A percentile compares a stretch with the other conserved stretches of the same genome.
phyloP scores from a whole-genome alignment of 2,888 invertebrate species.

The Tethea ocularis region DNA sequence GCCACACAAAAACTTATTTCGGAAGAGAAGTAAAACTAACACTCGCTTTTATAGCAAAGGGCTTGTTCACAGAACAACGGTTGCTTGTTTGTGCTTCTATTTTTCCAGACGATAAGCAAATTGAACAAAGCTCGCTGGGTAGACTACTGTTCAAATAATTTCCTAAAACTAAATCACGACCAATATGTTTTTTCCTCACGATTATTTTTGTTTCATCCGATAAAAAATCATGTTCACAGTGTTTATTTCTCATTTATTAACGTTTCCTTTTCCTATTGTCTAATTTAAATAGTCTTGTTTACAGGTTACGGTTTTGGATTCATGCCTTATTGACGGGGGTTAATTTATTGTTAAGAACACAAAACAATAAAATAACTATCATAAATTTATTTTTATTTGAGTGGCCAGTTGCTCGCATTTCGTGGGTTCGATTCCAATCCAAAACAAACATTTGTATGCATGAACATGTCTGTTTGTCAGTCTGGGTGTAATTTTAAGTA shows the following conservation, averaged over 20 bases:
- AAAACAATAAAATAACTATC: no score
- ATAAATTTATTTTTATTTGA: no score
- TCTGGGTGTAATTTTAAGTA: no score
- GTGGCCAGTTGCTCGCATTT: no score
- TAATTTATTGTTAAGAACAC: no score
- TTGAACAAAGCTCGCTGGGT: constrained; percentile 9
- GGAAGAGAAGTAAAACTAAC: constrained; percentile 35
- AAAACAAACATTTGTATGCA: no score
- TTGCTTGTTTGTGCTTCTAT: constrained; percentile 14
- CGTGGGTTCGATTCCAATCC: no score
- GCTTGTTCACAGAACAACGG: constrained; percentile 23
- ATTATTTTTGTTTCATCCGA: neutral
- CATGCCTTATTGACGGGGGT: no score
- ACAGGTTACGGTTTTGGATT: no score
- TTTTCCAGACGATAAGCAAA: constrained; percentile 9
- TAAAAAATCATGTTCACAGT: neutral
- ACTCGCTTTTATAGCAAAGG: constrained; percentile 28
- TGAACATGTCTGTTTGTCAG: no score
- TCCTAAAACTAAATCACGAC: neutral
- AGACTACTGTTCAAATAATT: constrained; percentile 5
- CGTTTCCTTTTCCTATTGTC: neutral
- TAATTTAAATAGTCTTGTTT: neutral
- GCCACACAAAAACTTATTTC: constrained; percentile 44
- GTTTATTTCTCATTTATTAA: neutral
- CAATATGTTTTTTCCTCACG: neutral